A percentile compares a stretch with the other conserved stretches of the same genome.
These are phyloP conservation scores for Aphodius sticticus DNA, from an alignment of 2,888 invertebrate genomes.

Conservation along the genomic window DNA sequence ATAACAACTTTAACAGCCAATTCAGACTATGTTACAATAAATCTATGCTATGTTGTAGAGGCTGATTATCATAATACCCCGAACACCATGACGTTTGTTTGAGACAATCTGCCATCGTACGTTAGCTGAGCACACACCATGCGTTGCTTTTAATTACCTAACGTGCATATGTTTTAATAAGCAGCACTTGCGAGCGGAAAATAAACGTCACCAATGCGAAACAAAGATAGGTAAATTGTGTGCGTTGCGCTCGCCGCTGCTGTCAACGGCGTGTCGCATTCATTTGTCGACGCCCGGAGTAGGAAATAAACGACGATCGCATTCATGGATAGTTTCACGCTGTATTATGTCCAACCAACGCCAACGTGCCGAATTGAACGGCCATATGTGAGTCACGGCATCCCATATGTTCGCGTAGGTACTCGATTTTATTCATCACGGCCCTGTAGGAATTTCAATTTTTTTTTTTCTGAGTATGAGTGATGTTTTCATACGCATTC, in stretches of 20 bases:
- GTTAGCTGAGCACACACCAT: too few species aligned
- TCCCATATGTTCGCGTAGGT: neutral
- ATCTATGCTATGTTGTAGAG: too few species aligned
- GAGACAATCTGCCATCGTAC: too few species aligned
- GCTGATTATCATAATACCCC: too few species aligned
- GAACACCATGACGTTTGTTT: too few species aligned
- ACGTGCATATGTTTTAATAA: neutral
- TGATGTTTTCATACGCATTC: too few species aligned
- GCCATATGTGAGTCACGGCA: neutral
- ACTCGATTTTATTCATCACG: neutral
- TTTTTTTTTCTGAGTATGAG: too few species aligned
- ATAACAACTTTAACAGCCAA: too few species aligned
- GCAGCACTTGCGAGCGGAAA: neutral
- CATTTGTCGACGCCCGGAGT: constrained; percentile 41
- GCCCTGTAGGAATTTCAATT: neutral
- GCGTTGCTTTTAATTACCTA: too few species aligned
- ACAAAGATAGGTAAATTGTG: neutral
- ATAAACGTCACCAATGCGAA: neutral
- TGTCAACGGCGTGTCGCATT: constrained; percentile 39
- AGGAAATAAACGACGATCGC: constrained; percentile 43
- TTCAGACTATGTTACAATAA: too few species aligned
- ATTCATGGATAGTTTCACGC: constrained; percentile 45
- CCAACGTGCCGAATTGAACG: neutral
- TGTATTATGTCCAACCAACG: constrained; percentile 35
- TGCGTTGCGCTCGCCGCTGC: constrained; percentile 16